Evolutionary conservation across 2,797 vertebrate genomes (phyloP).

Genomic region (Pangasius mekongensis): DNA sequence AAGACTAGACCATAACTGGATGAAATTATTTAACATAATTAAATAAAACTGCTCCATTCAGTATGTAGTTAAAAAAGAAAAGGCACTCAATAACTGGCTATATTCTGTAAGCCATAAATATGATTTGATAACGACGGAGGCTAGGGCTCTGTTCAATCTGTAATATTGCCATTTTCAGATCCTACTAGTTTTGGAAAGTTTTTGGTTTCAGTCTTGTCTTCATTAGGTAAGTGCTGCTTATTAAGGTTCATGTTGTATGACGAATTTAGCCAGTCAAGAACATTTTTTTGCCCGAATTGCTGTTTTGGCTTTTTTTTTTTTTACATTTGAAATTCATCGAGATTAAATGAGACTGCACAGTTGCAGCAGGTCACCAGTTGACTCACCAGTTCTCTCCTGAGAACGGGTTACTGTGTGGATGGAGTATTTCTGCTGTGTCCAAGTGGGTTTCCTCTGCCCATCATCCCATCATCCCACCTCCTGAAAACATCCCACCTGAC

Average conservation of each 20-base stretch:
- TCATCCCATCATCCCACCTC: background rate
- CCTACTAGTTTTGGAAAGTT: background rate
- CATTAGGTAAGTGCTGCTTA: background rate
- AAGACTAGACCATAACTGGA: background rate
- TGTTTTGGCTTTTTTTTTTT: background rate
- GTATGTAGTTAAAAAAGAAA: background rate
- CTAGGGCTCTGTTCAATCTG: background rate
- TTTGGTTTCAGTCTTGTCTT: background rate
- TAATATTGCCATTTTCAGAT: background rate
- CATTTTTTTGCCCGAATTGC: background rate
- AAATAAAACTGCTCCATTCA: background rate
- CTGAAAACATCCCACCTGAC: slow-evolving; percentile 11
- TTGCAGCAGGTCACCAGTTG: background rate
- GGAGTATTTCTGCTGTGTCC: background rate
- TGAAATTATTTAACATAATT: background rate
- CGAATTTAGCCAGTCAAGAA: background rate
- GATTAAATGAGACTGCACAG: background rate
- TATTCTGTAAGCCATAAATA: background rate
- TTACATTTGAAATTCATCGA: background rate
- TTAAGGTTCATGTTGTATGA: background rate
- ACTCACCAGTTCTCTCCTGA: background rate
- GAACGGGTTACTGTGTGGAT: no score
- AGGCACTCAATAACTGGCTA: background rate
- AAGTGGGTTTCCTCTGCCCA: background rate
- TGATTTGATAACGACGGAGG: background rate